Percentiles rank a stretch among this genome's conserved stretches.
phyloP scores from a whole-genome alignment of 1,140 invertebrate species.

The Rhyacophila brunnea region DNA sequence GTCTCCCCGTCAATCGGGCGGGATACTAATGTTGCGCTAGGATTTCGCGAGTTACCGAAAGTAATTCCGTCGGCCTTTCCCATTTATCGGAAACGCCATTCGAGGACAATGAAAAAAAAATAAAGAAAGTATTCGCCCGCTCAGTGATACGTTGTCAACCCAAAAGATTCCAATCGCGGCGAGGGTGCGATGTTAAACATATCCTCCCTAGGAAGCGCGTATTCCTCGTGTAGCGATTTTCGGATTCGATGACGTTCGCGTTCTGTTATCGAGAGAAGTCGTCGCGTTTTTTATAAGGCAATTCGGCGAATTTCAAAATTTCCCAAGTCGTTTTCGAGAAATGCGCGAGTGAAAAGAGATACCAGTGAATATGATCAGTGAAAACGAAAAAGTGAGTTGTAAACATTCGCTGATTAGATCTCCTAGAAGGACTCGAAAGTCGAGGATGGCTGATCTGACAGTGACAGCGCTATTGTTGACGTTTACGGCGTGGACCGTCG shows the following conservation, averaged over 20 bases:
- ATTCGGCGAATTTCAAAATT: conserved; percentile 13
- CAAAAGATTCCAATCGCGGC: no score
- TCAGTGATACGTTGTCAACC: no score
- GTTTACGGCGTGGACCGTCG: background rate
- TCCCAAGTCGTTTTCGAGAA: background rate
- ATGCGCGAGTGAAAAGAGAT: no score
- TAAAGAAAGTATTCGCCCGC: conserved; percentile 10
- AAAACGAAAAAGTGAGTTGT: no score
- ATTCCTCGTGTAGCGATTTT: no score
- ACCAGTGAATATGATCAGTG: no score
- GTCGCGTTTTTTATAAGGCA: conserved; percentile 17
- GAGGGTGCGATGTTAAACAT: no score
- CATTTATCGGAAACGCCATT: conserved; percentile 16
- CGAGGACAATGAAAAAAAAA: conserved; percentile 20
- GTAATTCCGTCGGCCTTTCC: background rate
- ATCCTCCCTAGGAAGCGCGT: no score
- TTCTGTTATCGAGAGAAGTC: conserved; percentile 13
- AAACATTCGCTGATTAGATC: no score
- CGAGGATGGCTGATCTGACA: conserved; percentile 1
- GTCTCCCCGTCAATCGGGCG: background rate
- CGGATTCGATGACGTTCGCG: background rate
- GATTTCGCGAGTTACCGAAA: background rate
- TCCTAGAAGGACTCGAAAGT: background rate
- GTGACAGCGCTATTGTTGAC: background rate
- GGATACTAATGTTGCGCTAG: background rate